Base-by-base conservation (phyloP, 2,797 vertebrate genomes). In the Anguilla obscura region DNA sequence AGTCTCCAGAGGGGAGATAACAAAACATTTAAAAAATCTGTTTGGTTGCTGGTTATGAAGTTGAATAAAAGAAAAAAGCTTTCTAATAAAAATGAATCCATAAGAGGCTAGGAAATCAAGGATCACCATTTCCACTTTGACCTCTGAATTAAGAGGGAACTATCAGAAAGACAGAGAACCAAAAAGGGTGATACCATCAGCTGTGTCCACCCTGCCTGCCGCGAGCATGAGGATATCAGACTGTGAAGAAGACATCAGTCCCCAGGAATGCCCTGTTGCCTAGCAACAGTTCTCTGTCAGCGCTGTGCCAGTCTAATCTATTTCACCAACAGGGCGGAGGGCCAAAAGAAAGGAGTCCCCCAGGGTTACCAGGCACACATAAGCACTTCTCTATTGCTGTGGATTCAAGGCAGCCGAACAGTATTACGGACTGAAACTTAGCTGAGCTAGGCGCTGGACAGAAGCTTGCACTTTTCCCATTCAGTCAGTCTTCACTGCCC, bases 231-330 rank as follows among this genome's bases (percentile, higher is more conserved):
- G 56, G 80, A 84, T 86, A 52, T 58, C 56, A 24, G 40, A 60
- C 71, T 76, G 30, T 30, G 36, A 83, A 52, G 79, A 80, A 86
- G 60, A 63, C 85, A 84, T 83, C 88, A 89, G 85, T 83, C 79
- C 85, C 58, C 86, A 86, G 88, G 90, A 92, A 93, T 90, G 89
- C 88, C 88, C 85, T 89, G 93, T 92, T 94, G 93, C 93, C 91
- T 87, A 87, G 93, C 90, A 93, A 94, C 93, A 93, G 90, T 92
- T 91, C 88, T 90, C 91, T 88, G 90, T 63, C n/a, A 88, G 87
- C 8, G 30, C 84, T 87, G 90, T 88, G n/a, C 88, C 48, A 82
- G 82, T 45, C 66, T 82, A 86, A 85, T 87, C 88, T 58, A 87
- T 87, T 86, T 82, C 54, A 86, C 87, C 87, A 86, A 86, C 89